These are phyloP conservation scores for Cetoscarus ocellatus DNA, from an alignment of 2,797 vertebrate genomes.

Conservation along the genomic window DNA sequence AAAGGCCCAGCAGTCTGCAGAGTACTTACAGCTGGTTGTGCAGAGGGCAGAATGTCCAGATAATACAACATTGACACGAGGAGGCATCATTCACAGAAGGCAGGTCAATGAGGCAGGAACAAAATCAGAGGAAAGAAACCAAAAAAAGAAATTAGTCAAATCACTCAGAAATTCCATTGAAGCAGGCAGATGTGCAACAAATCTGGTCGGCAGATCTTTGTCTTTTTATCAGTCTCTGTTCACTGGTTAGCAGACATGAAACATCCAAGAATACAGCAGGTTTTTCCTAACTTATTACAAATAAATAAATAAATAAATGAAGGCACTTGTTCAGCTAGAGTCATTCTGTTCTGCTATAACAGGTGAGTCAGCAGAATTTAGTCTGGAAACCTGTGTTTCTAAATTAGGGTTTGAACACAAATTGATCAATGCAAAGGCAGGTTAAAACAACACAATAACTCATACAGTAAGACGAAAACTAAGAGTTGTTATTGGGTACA, in stretches of 20 bases:
- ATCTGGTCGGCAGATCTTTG: slow-evolving; percentile 12
- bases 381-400: too few species aligned
- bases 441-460: too few species aligned
- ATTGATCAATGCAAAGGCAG: too few species aligned
- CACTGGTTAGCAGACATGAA: slow-evolving; percentile 14
- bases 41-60: slow-evolving; percentile 14
- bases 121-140: slow-evolving; percentile 7
- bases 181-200: slow-evolving; percentile 4
- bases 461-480: too few species aligned
- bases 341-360: background rate
- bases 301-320: too few species aligned
- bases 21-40: slow-evolving; percentile 66
- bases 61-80: background rate
- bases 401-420: too few species aligned
- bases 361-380: background rate
- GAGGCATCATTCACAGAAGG: background rate
- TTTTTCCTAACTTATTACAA: slow-evolving; percentile 8
- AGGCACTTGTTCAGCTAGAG: too few species aligned
- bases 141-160: slow-evolving; percentile 8
- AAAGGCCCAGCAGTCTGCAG: background rate
- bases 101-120: slow-evolving; percentile 19
- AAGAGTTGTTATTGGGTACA: too few species aligned
- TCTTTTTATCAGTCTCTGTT: slow-evolving; percentile 18
- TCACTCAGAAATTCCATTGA: background rate
- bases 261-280: slow-evolving; percentile 2